Base-by-base conservation (phyloP, 1,140 invertebrate species). In the Pachypeltis micranthus region DNA sequence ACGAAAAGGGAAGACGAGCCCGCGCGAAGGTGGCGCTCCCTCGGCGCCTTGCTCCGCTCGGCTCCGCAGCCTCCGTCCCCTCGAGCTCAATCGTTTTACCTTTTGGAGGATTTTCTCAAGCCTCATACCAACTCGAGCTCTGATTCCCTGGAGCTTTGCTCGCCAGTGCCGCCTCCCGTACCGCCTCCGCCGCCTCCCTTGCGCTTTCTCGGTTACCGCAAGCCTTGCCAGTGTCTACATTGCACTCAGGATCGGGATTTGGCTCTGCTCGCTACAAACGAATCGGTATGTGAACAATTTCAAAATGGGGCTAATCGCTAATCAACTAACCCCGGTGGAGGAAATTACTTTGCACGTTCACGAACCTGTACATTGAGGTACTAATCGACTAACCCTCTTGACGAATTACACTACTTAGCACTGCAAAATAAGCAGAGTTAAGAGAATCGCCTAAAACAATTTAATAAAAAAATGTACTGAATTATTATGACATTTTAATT, bases 51-150 rank as follows among this genome's bases (percentile, higher is more conserved):
- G n/a, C 68, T 79, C 1, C 69, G 75, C 12, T 73, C 75, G 7
- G 75, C 59, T 2, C 62, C 63, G 2, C 66, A 63, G 21, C 66
- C 63, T 2, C 63, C 65, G 1, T 75, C 75, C 1, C 72, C 70
- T 4, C 67, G 75, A 0, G 78, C 78, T 1, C 77, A 79, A 62
- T 78, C 76, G 64, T 79, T 79, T 56, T 79, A 79, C 66, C 70
- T 79, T 1, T 68, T 79, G 10, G 78, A 79, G 61, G 78, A 79
- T 59, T 79, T 79, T 34, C 65, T 79, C 55, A 71, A 73, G n/a
- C 78, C 78, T 0, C 73, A 75, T 56, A 63, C 65, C 63, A 67
- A 69, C 44, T 55, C 62, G 65, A 62, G 67, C 56, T 67, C 70
- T 51, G 66, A 67, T 44, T 68, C 70, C 61, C 59, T 70, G 66